Evolutionary conservation across 2,888 invertebrate species (phyloP).

Genomic region (Drosophila limbata): DNA sequence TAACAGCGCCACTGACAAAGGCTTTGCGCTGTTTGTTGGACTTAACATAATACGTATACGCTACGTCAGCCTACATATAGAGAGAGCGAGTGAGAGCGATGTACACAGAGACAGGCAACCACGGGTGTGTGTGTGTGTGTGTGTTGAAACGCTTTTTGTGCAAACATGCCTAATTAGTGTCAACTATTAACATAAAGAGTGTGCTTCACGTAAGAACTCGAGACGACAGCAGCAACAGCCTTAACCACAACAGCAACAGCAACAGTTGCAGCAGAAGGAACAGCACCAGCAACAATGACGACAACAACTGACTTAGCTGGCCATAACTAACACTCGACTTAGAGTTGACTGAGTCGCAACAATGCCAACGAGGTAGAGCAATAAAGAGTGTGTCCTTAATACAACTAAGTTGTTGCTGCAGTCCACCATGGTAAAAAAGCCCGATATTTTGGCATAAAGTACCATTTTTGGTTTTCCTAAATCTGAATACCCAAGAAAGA

Average conservation of each 20-base stretch:
- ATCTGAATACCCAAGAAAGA: too few species aligned
- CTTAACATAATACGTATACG: slow-evolving; percentile 59
- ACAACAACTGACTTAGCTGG: slow-evolving; percentile 56
- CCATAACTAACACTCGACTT: slow-evolving; percentile 74
- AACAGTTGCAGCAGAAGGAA: slow-evolving; percentile 10
- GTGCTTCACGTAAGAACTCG: slow-evolving; percentile 79
- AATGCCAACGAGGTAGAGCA: slow-evolving; percentile 37
- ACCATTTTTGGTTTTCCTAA: too few species aligned
- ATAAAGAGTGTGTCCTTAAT: slow-evolving; percentile 54
- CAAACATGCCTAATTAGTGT: slow-evolving; percentile 79
- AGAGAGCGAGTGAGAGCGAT: slow-evolving; percentile 7
- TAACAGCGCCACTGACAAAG: slow-evolving; percentile 60
- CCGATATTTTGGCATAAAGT: too few species aligned
- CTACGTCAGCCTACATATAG: slow-evolving; percentile 27
- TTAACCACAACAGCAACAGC: slow-evolving; percentile 19
- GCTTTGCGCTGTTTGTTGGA: slow-evolving; percentile 62
- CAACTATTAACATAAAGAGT: slow-evolving; percentile 81
- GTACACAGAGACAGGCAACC: not conserved
- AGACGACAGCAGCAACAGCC: slow-evolving; percentile 63
- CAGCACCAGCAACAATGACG: slow-evolving; percentile 15
- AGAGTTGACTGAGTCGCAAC: slow-evolving; percentile 68
- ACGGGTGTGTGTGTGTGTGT: not conserved
- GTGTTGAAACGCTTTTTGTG: slow-evolving; percentile 69
- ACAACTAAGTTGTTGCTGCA: slow-evolving; percentile 17
- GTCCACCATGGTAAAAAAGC: not conserved